Evolutionary conservation across 2,113 vertebrate genomes (phyloP), one percentile per base, ranked within the genome.

Genomic region (Ctenomys sociabilis): DNA sequence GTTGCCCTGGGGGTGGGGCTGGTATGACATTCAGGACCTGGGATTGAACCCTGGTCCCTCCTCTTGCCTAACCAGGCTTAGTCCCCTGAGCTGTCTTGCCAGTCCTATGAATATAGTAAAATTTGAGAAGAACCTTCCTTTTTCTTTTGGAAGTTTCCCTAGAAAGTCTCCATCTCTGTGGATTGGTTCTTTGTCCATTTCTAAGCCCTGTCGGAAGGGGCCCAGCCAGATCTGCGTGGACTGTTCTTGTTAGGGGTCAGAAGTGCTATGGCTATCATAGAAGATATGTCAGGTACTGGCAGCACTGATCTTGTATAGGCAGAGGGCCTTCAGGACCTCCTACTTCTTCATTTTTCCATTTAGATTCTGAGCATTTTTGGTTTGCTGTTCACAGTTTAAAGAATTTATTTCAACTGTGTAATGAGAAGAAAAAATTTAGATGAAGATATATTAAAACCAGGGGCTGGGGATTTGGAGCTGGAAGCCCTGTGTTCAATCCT

Each of bases 351-450:
- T 66, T 80, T 77, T 61, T 59, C 85, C 26, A 1, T 83, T 63
- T 83, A 10, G 24, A 86, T 78, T 64, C 24, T 75, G 40, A 89
- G 57, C 66, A 43, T 81, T 61, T 59, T 61, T 61, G 59, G 59
- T 61, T 6, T 61, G 59, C 59, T 61, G 2, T 61, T 61, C 59
- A 70, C 45, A 59, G 43, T 91, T 82, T 66, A 12, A 81, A 91
- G 30, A 85, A 84, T 6, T 26, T 35, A 22, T 37, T 86, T 88
- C 66, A 90, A 59, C 12, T 73, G 52, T 90, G 21, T 88, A 72
- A 59, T 59, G 77, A 95, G 73, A 94, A 92, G 93, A 92, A 75
- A 57, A 87, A 83, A 57, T 81, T 66, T 49, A 63, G 83, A 37
- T 54, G 75, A 83, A 75, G 49, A 43, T 7, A 64, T 84, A 40